phyloP scores from a whole-genome alignment of 2,797 vertebrate genomes.

The Merluccius polli region DNA sequence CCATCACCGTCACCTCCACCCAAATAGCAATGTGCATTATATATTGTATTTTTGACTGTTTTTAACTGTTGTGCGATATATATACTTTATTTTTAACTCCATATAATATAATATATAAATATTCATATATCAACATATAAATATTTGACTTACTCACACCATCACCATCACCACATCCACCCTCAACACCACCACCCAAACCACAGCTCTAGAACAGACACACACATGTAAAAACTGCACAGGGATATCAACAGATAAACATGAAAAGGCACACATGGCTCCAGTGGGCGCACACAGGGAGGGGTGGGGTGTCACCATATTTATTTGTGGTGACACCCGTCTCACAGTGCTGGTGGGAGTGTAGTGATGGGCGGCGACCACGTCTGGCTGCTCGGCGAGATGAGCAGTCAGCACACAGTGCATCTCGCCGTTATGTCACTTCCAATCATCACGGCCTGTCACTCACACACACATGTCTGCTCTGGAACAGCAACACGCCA shows the following conservation, averaged over 20 bases:
- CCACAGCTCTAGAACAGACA: not conserved
- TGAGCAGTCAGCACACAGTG: constrained; percentile 71
- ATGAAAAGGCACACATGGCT: constrained; percentile 24
- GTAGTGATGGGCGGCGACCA: constrained; percentile 42
- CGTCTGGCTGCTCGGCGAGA: constrained; percentile 64
- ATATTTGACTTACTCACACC: not conserved
- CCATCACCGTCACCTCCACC: no score
- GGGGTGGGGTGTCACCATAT: constrained; percentile 40
- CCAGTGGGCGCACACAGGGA: constrained; percentile 28
- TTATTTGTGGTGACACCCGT: constrained; percentile 66
- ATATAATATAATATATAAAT: no score
- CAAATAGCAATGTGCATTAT: not conserved
- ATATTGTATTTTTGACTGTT: not conserved
- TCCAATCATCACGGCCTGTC: constrained; percentile 72
- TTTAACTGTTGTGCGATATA: not conserved
- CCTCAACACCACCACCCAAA: not conserved
- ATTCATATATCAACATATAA: no score
- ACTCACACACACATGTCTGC: constrained; percentile 45
- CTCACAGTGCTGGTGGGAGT: constrained; percentile 47
- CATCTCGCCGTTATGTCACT: constrained; percentile 72
- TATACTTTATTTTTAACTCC: no score
- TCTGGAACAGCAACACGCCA: no score
- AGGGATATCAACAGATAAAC: constrained; percentile 7
- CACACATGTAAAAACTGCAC: not conserved
- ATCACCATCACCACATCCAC: not conserved